Evolutionary conservation across 2,113 vertebrate species (phyloP), one percentile per base, ranked within the genome.

Genomic region (Synchiropus splendidus): DNA sequence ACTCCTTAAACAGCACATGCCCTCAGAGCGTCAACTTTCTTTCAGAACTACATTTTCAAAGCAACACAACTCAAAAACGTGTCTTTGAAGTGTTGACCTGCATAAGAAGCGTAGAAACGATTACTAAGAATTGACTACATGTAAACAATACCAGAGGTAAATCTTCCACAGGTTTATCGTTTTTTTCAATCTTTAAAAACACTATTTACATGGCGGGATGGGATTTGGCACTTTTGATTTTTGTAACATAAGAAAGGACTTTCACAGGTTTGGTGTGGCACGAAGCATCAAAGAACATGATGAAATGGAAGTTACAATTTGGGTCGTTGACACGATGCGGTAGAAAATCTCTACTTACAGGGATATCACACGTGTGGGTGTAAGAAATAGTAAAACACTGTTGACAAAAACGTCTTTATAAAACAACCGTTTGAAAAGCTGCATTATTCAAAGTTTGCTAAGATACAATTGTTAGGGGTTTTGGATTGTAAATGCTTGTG

Each of bases 141-240:
- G 88, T 93, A 94, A 93, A 94, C 91, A 92, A 90, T 90, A 89
- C 89, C 89, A 87, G 89, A 90, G 91, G 90, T 87, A 88, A 90
- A 83, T 83, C 64, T 60, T 79, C 62, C 4, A 27, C 21, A 27
- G 21, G 21, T 27, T 87, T 88, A 89, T 82, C 84, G 77, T 54
- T 85, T 81, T 88, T n/a, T n/a, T n/a, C n/a, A n/a, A n/a, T n/a
- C n/a, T n/a, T 83, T 80, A 88, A 88, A 88, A 92, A 87, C 86
- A 77, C 85, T 91, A 97, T 95, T 89, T 94, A 97, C 92, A 96
- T 88, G 86, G 83, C 89, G 86, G 89, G 90, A 86, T 87, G 88
- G 81, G 83, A 18, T 81, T 92, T 94, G 92, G 92, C 92, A 97
- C 92, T 96, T 90, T 61, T 42, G 18, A 34, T 34, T 61, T 57